Base-by-base conservation (phyloP, 2,113 vertebrate species). In the Microcebus tavaratra region DNA sequence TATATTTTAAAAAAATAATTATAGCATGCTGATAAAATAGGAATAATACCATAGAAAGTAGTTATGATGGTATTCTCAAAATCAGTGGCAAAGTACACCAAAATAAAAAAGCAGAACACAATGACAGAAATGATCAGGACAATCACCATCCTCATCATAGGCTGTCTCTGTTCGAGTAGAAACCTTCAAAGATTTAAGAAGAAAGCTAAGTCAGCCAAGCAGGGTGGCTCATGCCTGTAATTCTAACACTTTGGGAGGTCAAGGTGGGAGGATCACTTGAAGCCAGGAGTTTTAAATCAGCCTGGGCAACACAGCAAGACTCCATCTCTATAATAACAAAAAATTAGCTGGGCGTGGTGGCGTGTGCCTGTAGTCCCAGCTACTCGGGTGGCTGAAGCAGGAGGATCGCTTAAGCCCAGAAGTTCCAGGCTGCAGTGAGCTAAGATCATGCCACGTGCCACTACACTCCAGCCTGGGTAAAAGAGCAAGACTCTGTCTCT, bases 71-170 rank as follows among this genome's bases (percentile, higher is more conserved):
- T 59, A 72, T 31, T 29, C 29, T 97, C 63, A 96, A 89, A 94
- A 91, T 84, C 65, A 88, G 39, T 61, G 36, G 70, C 48, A 72
- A 93, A 91, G 63, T 50, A 94, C 15, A 92, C 14, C 48, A 61
- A 87, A 93, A 93, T 34, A 14, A 88, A 79, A 93, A 63, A 85
- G 34, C 67, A 94, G 73, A 80, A 84, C 45, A 67, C 70, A 92
- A 67, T 45, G 86, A 76, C 6, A 79, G 68, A 75, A 93, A 87
- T 25, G 13, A 36, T 72, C 67, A 78, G 48, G 53, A 75, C 53
- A 78, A 72, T 79, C 88, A 94, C 39, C 82, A 20, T n/a, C 20
- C 31, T 86, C 23, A 0, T 86, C 23, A 0, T 21, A 42, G 50
- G 57, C 8, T 88, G 25, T 82, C 78, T 70, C 59, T 15, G 21